Conservation (phyloP, 2,888 invertebrate species). For the Hirtodrosophila cameraria region DNA sequence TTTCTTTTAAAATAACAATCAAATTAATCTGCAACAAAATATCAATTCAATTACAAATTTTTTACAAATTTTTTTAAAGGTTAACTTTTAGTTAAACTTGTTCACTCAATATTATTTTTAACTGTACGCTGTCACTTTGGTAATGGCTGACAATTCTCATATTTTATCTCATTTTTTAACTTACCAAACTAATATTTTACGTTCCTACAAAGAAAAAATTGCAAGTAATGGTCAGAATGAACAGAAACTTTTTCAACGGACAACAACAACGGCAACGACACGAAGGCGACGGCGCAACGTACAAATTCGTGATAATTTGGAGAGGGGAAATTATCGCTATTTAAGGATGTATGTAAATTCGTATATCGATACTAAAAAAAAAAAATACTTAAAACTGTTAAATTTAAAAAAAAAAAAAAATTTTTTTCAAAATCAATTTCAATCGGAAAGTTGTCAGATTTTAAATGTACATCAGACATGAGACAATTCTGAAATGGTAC, state of each 20-base stretch:
- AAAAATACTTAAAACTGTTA: background rate
- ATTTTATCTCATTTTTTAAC: no score
- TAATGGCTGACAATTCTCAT: background rate
- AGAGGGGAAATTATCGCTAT: conserved; percentile 25
- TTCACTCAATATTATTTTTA: background rate
- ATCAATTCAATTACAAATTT: background rate
- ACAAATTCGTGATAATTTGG: conserved; percentile 6
- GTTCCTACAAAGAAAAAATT: background rate
- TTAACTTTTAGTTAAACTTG: conserved; percentile 17
- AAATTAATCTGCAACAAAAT: background rate
- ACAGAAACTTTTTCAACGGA: background rate
- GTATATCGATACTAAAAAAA: conserved; percentile 28
- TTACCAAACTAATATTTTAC: no score
- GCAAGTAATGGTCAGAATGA: background rate
- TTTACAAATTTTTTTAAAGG: conserved; percentile 8
- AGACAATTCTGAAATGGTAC: no score
- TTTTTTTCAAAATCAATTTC: background rate
- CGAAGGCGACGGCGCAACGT: conserved; percentile 27
- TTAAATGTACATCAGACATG: no score
- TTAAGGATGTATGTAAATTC: background rate
- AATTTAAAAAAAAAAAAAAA: background rate
- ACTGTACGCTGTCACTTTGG: background rate
- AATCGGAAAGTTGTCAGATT: no score
- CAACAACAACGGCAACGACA: conserved; percentile 13
- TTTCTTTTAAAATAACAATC: conserved; percentile 1